phyloP scores from a whole-genome alignment of 2,113 vertebrate genomes.

The Himantopus leucocephalus region DNA sequence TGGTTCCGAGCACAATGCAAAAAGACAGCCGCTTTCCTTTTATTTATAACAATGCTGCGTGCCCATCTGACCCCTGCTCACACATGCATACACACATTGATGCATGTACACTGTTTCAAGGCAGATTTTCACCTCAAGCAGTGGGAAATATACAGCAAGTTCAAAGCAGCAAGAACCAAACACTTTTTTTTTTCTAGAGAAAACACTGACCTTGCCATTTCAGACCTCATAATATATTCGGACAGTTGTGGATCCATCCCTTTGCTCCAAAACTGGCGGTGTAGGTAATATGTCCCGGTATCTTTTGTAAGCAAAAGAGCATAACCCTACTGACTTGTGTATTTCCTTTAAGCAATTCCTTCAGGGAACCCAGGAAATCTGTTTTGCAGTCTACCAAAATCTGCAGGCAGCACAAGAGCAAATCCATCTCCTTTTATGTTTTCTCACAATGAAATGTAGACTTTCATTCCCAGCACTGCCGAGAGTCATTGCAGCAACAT shows the following conservation, averaged over 20 bases:
- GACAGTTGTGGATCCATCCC: neutral
- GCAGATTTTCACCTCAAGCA: slow-evolving; percentile 4
- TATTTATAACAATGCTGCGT: neutral
- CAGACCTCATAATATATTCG: neutral
- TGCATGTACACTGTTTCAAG: neutral
- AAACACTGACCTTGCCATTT: neutral
- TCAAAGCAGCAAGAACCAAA: neutral
- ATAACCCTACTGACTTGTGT: neutral
- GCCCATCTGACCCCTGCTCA: slow-evolving; percentile 38
- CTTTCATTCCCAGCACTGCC: neutral
- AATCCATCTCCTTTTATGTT: slow-evolving; percentile 35
- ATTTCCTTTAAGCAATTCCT: neutral
- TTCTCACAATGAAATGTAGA: slow-evolving; percentile 17
- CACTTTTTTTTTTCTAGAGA: neutral
- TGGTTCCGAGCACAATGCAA: neutral
- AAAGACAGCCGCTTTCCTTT: neutral
- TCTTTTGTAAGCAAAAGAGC: neutral
- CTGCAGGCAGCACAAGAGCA: neutral
- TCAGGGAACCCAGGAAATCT: neutral
- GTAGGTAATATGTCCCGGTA: neutral
- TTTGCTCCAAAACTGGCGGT: neutral
- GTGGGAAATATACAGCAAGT: neutral
- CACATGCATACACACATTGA: neutral
- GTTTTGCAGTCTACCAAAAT: neutral
- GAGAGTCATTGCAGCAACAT: slow-evolving; percentile 7